Evolutionary conservation across 64 coral and sea anemone genomes (phyloP), one percentile per base, ranked within the genome.

Genomic region (Actinia equina): DNA sequence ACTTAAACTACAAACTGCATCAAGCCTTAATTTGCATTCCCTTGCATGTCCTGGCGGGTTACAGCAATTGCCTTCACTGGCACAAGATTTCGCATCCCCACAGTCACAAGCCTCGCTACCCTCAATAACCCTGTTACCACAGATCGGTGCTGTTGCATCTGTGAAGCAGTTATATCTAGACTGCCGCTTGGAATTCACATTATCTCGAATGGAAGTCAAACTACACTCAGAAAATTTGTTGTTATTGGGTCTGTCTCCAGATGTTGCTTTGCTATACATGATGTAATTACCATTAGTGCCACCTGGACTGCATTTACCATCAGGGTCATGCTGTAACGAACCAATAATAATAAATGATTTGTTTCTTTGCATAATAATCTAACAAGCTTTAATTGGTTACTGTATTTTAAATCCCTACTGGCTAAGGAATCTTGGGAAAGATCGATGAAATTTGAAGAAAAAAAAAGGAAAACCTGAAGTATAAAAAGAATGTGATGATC

Each of bases 221-320:
- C 94, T 96, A 49, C 94, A 96, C 8, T 79, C 65, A 41, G 94
- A 96, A 56, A 96, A 96, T 37, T 84, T 90, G 59, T 93, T 88
- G 89, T 96, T 96, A 85, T 96, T 93, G 22, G 58, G 52, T 22
- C 86, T 84, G 52, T 93, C 67, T n/a, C 94, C 94, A 45, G 91
- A 93, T 26, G 94, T 96, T 20, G 94, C 94, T 82, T 93, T 96
- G 52, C 86, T 84, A n/a, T 85, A 96, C 94, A 96, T 96, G 43
- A 96, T 91, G 12, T 81, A 96, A 23, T 96, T 96, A 0, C 94
- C 94, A 0, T 96, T 57, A 17, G 37, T 52, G 20, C 52, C 85
- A 42, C 91, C 94, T 18, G 94, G 94, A 1, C 84, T 45, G 84
- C 94, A 96, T 2, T 78, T 25, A 27, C 71, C 60, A n/a, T 87